A percentile compares a stretch with the other conserved stretches of the same genome.
Evolutionary conservation across 2,113 vertebrate species (phyloP).

Genomic region (Chaetorhynchus papuensis): DNA sequence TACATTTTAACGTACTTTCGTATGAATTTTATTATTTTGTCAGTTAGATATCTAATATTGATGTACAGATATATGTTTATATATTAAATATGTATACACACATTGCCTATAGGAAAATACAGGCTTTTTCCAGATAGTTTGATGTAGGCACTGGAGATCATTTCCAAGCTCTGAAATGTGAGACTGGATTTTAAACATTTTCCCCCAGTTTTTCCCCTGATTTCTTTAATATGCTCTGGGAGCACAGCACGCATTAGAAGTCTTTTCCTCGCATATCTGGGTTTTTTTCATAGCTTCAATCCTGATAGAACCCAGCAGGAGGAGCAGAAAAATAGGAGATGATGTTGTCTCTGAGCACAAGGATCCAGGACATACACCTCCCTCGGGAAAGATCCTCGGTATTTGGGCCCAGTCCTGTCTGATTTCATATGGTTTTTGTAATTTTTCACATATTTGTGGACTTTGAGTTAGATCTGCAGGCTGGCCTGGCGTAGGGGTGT

Average conservation of each 20-base stretch:
- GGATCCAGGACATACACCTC: background rate
- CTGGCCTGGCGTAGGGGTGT: background rate
- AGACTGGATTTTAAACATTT: background rate
- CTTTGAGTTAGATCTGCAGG: background rate
- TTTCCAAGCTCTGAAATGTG: background rate
- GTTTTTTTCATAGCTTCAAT: background rate
- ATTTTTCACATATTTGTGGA: background rate
- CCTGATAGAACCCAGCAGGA: background rate
- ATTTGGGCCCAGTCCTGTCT: background rate
- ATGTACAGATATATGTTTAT: background rate
- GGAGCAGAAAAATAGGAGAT: background rate
- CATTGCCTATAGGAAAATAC: background rate
- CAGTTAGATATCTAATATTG: background rate
- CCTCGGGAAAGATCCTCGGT: background rate
- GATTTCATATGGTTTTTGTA: background rate
- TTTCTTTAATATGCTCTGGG: background rate
- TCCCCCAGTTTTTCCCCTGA: fast-evolving
- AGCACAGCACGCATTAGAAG: fast-evolving
- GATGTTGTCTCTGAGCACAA: background rate
- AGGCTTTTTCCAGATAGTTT: background rate
- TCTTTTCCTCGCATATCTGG: background rate
- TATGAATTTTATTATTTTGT: background rate
- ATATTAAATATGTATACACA: too few relatives aligned
- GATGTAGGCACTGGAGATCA: background rate
- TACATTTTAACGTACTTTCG: background rate